These are phyloP conservation scores for Oncorhynchus gorbuscha DNA, from an alignment of 2,113 vertebrate species.

Conservation along the genomic window DNA sequence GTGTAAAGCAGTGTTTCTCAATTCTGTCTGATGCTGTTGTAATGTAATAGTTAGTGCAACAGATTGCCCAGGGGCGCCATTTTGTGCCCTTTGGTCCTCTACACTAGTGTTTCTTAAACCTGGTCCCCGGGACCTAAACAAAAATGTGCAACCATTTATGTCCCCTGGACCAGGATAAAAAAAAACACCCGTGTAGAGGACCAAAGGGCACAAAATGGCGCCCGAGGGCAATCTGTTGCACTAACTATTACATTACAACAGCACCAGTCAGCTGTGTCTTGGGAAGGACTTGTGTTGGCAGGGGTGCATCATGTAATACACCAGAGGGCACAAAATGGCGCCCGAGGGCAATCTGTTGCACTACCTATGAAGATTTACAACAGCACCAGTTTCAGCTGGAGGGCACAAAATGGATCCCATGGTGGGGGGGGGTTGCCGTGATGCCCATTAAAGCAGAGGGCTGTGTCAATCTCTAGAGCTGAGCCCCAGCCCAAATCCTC, in stretches of 20 bases:
- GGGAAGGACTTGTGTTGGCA: background rate
- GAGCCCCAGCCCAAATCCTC: constrained; percentile 51
- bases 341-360: background rate
- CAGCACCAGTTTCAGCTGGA: too few relatives aligned
- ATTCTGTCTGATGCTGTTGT: too few relatives aligned
- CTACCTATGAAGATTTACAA: background rate
- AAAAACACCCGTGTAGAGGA: too few relatives aligned
- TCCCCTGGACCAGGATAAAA: too few relatives aligned
- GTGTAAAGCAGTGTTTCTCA: background rate
- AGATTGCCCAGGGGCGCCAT: too few relatives aligned
- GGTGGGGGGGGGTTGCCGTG: background rate
- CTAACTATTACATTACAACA: background rate
- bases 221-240: background rate
- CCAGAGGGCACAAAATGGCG: background rate
- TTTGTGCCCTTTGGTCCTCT: too few relatives aligned
- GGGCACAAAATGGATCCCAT: background rate
- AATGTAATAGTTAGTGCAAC: too few relatives aligned
- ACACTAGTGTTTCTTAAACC: too few relatives aligned
- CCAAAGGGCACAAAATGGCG: background rate
- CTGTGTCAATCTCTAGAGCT: constrained; percentile 40
- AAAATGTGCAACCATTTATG: too few relatives aligned
- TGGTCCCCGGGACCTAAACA: too few relatives aligned
- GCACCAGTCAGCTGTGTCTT: background rate
- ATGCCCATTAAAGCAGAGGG: background rate
- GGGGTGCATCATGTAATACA: background rate